Percentiles rank a stretch among this genome's conserved stretches.
phyloP scores from a whole-genome alignment of 2,888 invertebrate genomes.

The Chrysolina oricalcia region DNA sequence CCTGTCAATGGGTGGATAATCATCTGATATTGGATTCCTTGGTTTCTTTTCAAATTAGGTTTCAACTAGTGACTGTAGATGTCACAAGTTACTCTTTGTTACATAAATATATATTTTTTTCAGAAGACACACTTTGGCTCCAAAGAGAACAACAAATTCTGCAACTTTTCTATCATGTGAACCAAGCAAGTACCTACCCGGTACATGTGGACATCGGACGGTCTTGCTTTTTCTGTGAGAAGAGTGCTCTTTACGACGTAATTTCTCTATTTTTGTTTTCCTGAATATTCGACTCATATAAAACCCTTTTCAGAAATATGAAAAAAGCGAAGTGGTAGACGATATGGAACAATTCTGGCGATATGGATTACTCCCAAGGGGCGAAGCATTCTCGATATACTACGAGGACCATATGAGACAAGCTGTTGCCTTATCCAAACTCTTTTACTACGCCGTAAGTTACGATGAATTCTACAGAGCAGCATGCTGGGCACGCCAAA shows the following conservation, averaged over 20 bases:
- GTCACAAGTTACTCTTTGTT: too few species aligned
- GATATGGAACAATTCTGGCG: not conserved
- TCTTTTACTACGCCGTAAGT: conserved; percentile 80
- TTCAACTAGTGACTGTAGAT: too few species aligned
- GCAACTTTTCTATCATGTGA: conserved; percentile 77
- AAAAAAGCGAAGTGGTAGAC: conserved; percentile 5
- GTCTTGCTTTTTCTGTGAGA: conserved; percentile 1
- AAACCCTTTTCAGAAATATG: conserved; percentile 69
- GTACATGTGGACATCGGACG: conserved; percentile 75
- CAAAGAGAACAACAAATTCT: conserved; percentile 69
- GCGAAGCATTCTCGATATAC: conserved; percentile 77
- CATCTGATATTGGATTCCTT: too few species aligned
- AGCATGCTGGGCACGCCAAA: conserved; percentile 79
- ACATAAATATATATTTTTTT: conserved; percentile 29
- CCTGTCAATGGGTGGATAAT: too few species aligned
- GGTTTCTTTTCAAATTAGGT: too few species aligned
- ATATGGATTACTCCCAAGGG: conserved; percentile 75
- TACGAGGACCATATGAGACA: conserved; percentile 77
- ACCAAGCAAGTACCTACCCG: conserved; percentile 76
- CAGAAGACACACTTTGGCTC: conserved; percentile 52
- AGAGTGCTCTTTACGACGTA: not conserved
- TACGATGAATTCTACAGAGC: conserved; percentile 80
- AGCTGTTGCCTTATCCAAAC: conserved; percentile 77
- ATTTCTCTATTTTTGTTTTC: not conserved
- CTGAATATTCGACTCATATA: not conserved